Percentiles rank a stretch among this genome's conserved stretches.
phyloP scores from a whole-genome alignment of 1,140 invertebrate genomes.

The Gryllus bimaculatus region DNA sequence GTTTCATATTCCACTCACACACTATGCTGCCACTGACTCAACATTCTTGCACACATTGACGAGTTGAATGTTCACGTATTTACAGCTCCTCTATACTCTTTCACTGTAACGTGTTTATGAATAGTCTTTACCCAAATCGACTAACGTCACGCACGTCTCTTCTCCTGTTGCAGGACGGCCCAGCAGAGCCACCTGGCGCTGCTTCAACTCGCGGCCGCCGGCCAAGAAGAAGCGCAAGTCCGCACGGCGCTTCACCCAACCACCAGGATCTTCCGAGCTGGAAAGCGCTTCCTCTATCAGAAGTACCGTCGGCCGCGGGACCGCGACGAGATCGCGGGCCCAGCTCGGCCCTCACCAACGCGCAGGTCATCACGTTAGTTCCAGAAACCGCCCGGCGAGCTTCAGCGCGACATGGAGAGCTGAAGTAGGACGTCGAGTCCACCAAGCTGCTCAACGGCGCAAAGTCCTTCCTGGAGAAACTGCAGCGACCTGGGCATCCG shows the following conservation, averaged over 20 bases:
- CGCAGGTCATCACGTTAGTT: conserved; percentile 98
- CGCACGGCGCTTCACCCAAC: conserved; percentile 96
- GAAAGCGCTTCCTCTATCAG: conserved; percentile 95
- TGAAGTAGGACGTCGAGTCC: conserved; percentile 94
- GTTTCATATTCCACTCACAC: too few relatives aligned
- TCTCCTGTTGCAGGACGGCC: conserved; percentile 48
- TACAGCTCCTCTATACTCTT: too few relatives aligned
- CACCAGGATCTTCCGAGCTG: conserved; percentile 96
- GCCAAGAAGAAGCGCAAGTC: conserved; percentile 95
- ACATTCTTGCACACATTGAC: too few relatives aligned
- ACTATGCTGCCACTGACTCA: too few relatives aligned
- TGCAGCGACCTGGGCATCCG: conserved; percentile 79
- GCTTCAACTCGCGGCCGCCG: conserved; percentile 84
- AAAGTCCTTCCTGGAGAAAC: conserved; percentile 84
- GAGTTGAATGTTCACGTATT: too few relatives aligned
- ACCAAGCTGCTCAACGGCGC: conserved; percentile 71
- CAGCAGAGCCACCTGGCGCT: conserved; percentile 67
- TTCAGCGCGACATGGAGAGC: conserved; percentile 97
- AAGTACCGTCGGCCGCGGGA: conserved; percentile 96
- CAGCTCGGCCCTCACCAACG: conserved; percentile 87
- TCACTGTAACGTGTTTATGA: too few relatives aligned
- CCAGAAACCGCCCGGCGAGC: conserved; percentile 89
- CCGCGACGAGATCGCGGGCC: conserved; percentile 89
- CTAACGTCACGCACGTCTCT: background rate
- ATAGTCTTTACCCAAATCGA: background rate